Base-by-base conservation (phyloP, 2,888 invertebrate species). In the Teinopalpus imperialis region DNA sequence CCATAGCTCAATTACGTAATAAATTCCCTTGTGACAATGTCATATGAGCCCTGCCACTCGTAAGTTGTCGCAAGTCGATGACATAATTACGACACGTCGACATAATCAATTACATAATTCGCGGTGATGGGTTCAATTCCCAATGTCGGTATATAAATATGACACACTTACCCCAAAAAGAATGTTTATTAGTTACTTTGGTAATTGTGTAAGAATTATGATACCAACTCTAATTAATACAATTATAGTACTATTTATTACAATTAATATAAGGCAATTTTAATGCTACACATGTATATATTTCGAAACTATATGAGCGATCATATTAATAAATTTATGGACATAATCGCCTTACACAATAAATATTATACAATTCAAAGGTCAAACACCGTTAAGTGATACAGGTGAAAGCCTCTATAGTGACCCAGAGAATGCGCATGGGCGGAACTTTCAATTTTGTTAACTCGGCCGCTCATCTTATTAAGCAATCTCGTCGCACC, bases 361-460 rank as follows among this genome's bases (percentile, higher is more conserved):
- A 60, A 64, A 52, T 52, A 59, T 72, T 71, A 66, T 69, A 61
- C 66, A 72, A 72, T 59, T 51, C 47, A 63, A 74, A 75, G 71
- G 72, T 70, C 69, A 60, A 61, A 66, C 65, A 63, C 61, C 56
- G 69, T 80, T 75, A 77, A 81, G 80, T 79, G 80, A 81, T 67
- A 69, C 69, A 56, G 59, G 72, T 72, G 78, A 80, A 77, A 78
- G 75, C 71, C 58, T 48, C 64, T 57, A 66, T 59, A 60, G 74
- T 77, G 77, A 81, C 62, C 63, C 61, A 61, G 62, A 62, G 63
- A 54, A 39, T 52, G 39, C 41, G 40, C 53, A 73, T 72, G 62
- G 72, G 71, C 59, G 71, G 57, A 55, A 80, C 82, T 85, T 81
- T 86, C 81, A 66, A 70, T 83, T 82, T 69, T 61, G 53, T 55